Conservation (phyloP, 2,888 invertebrate genomes). For the Lasioglossum zephyrum region DNA sequence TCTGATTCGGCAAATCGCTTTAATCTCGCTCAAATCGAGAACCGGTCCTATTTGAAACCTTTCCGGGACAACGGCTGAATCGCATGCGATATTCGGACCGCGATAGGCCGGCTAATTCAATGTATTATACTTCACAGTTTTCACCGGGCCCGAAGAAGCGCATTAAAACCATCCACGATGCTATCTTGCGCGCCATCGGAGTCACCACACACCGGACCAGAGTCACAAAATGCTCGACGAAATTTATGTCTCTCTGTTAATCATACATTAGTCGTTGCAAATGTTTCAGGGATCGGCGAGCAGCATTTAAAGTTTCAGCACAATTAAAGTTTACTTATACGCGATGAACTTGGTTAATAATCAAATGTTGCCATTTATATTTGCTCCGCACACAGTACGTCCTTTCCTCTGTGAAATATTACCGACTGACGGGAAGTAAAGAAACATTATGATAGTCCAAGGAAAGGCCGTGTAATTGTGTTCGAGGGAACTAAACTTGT, state of each 20-base stretch:
- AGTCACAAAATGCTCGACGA: background rate
- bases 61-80: constrained; percentile 62
- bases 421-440: background rate
- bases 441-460: background rate
- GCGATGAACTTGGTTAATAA: background rate
- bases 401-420: no score
- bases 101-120: constrained; percentile 50
- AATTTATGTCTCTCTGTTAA: background rate
- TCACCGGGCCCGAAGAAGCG: constrained; percentile 31
- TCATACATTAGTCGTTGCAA: background rate
- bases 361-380: background rate
- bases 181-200: background rate
- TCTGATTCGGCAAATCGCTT: constrained; percentile 74
- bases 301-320: no score
- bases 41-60: constrained; percentile 63
- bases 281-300: background rate
- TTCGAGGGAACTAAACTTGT: background rate
- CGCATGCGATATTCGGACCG: constrained; percentile 58
- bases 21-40: constrained; percentile 69
- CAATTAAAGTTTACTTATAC: background rate
- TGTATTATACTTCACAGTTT: constrained; percentile 41
- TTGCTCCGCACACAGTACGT: background rate
- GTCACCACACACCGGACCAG: no score
- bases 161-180: background rate
- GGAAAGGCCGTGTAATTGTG: background rate